Percentiles rank a stretch among this genome's conserved stretches.
Evolutionary conservation across 2,113 vertebrate genomes (phyloP).

Genomic region (cattle (Bos taurus)): ARS-UCD2.0 NC_037357.1:30257001-30257500

Average conservation of each 20-base stretch:
- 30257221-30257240: background rate
- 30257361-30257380: background rate
- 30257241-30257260: background rate
- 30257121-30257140: background rate
- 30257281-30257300: background rate
- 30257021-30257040: background rate
- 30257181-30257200: background rate
- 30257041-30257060: background rate
- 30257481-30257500: background rate
- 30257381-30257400: background rate
- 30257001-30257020: background rate
- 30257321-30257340: background rate
- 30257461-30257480: background rate
- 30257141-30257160: background rate
- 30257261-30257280: background rate
- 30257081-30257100: background rate
- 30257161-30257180: background rate
- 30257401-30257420: background rate
- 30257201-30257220: background rate
- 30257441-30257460: conserved; percentile 28
- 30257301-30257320: background rate
- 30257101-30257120: no score
- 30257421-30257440: background rate
- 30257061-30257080: background rate
- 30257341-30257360: background rate